phyloP scores from a whole-genome alignment of 2,888 invertebrate species.

The Aporophyla lueneburgensis region DNA sequence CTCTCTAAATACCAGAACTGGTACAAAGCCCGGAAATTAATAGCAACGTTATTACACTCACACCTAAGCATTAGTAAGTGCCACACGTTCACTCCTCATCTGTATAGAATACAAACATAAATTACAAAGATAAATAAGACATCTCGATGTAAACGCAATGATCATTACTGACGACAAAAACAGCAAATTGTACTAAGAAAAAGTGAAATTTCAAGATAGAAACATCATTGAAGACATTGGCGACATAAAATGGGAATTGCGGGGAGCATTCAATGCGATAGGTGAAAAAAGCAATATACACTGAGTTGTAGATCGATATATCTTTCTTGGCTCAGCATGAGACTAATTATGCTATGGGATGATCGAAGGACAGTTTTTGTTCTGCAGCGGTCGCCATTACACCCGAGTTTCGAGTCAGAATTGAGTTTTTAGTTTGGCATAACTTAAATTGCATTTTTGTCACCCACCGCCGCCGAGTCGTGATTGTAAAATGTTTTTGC shows the following conservation, averaged over 20 bases:
- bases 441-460: conserved; percentile 90
- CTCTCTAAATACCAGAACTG: conserved; percentile 49
- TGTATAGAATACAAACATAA: conserved; percentile 66
- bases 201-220: conserved; percentile 80
- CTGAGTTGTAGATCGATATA: conserved; percentile 66
- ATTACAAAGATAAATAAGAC: conserved; percentile 74
- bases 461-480: conserved; percentile 80
- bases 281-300: conserved; percentile 73
- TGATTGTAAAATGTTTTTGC: conserved; percentile 81
- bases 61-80: conserved; percentile 55
- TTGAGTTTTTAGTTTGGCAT: conserved; percentile 86
- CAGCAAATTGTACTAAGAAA: conserved; percentile 73
- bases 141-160: conserved; percentile 73
- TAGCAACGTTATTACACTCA: conserved; percentile 55
- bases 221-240: conserved; percentile 81
- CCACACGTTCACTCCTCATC: conserved; percentile 56
- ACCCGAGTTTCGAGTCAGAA: conserved; percentile 78
- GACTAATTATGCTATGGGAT: conserved; percentile 87
- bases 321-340: conserved; percentile 81
- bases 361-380: conserved; percentile 83
- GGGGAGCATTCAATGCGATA: conserved; percentile 74
- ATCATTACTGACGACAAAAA: conserved; percentile 73
- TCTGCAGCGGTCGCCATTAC: conserved; percentile 74
- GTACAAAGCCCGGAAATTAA: conserved; percentile 65
- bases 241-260: conserved; percentile 77